Evolutionary conservation across 1,140 invertebrate species (phyloP).

Genomic region (Hestina assimilis): DNA sequence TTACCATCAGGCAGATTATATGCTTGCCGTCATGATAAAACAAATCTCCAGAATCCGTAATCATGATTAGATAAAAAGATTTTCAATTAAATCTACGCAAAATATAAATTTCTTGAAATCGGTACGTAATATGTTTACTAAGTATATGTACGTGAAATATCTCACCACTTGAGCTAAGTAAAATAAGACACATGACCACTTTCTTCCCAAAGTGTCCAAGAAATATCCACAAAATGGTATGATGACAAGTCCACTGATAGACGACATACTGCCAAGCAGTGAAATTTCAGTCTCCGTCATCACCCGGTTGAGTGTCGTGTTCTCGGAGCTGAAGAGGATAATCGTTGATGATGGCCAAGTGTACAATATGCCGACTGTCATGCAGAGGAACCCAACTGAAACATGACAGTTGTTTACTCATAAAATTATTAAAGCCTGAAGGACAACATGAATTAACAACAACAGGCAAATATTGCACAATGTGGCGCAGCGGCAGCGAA

Average conservation of each 20-base stretch:
- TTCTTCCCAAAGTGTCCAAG: constrained; percentile 51
- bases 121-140: not conserved
- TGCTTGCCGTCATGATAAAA: too few relatives aligned
- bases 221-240: constrained; percentile 41
- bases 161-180: constrained; percentile 37
- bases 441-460: too few relatives aligned
- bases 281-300: constrained; percentile 51
- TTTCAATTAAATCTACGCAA: too few relatives aligned
- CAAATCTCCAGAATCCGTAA: too few relatives aligned
- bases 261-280: constrained; percentile 46
- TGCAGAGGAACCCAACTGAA: constrained; percentile 51
- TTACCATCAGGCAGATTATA: too few relatives aligned
- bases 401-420: not conserved
- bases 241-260: constrained; percentile 42
- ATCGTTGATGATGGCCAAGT: constrained; percentile 56
- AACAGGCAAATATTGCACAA: too few relatives aligned
- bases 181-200: constrained; percentile 37
- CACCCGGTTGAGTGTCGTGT: constrained; percentile 48
- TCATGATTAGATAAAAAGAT: too few relatives aligned
- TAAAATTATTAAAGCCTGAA: not conserved
- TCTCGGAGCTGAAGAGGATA: constrained; percentile 43
- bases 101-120: too few relatives aligned
- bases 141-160: too few relatives aligned
- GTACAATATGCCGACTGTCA: constrained; percentile 44
- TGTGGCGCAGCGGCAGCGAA: too few relatives aligned